These are phyloP conservation scores for Opisthocomus hoazin DNA, from an alignment of 2,113 vertebrate species.

Conservation along the genomic window DNA sequence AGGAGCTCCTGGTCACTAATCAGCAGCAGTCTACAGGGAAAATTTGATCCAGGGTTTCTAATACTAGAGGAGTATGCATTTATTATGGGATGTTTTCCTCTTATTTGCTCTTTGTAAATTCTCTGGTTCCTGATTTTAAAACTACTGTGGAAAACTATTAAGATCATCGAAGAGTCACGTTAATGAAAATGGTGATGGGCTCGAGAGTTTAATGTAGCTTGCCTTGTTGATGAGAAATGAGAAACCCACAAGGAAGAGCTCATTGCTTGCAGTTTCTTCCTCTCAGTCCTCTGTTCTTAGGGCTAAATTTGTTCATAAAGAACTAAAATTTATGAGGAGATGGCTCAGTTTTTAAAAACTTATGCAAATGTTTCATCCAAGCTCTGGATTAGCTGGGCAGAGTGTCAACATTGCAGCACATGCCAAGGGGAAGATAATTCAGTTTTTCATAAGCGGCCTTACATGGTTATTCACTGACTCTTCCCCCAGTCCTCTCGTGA, in stretches of 20 bases:
- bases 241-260: neutral
- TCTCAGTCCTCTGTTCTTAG: neutral
- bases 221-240: neutral
- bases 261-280: neutral
- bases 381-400: neutral
- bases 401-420: neutral
- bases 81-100: neutral
- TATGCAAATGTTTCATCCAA: neutral
- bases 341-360: neutral
- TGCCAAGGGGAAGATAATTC: neutral
- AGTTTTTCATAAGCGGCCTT: neutral
- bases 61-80: neutral
- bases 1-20: neutral
- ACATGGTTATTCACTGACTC: neutral
- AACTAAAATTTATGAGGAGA: neutral
- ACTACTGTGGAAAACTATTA: neutral
- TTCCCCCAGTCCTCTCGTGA: neutral
- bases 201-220: neutral
- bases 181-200: neutral
- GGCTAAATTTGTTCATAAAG: neutral
- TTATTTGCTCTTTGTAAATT: neutral
- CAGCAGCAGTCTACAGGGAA: neutral
- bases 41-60: neutral
- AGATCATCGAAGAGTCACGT: neutral
- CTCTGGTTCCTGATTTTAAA: neutral